phyloP scores from a whole-genome alignment of 92 coral and sea anemone genomes.

The Phenganax stokvisi region DNA sequence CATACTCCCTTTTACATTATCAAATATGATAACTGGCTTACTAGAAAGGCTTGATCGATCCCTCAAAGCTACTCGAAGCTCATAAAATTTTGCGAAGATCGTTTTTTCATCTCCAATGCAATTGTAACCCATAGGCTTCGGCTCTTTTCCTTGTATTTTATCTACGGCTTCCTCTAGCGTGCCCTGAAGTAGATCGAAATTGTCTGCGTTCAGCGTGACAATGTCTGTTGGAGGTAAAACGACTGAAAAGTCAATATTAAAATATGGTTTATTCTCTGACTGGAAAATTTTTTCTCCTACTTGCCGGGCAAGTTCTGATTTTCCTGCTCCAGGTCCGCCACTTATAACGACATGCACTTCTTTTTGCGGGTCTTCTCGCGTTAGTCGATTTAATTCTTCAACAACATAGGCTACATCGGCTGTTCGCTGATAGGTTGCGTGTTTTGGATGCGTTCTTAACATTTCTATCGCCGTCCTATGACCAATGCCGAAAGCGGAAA shows the following conservation, averaged over 20 bases:
- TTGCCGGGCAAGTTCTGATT: constrained; percentile 82
- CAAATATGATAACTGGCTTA: constrained; percentile 68
- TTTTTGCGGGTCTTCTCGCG: constrained; percentile 41
- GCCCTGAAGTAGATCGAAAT: constrained; percentile 47
- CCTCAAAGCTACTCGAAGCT: constrained; percentile 54
- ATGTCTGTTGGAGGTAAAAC: constrained; percentile 55
- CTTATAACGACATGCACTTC: constrained; percentile 66
- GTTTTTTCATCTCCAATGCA: constrained; percentile 30
- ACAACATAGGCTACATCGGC: not conserved
- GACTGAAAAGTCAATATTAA: not conserved
- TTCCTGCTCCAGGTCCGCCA: constrained; percentile 85
- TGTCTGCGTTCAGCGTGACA: constrained; percentile 57
- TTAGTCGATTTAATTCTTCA: constrained; percentile 38
- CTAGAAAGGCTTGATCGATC: constrained; percentile 46
- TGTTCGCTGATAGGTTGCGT: constrained; percentile 4
- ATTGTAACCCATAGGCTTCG: not conserved
- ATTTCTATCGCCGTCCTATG: too few relatives aligned
- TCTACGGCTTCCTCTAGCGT: constrained; percentile 56
- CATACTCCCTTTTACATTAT: constrained; percentile 57
- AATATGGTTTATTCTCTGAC: constrained; percentile 22
- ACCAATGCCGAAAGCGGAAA: too few relatives aligned
- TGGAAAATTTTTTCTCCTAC: constrained; percentile 55
- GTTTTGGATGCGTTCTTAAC: not conserved
- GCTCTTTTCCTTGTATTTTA: constrained; percentile 31
- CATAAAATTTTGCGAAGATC: constrained; percentile 32